Percentiles rank a stretch among this genome's conserved stretches.
These are phyloP conservation scores for Microcebus tavaratra DNA, from an alignment of 2,113 vertebrate genomes.

Conservation along the genomic window DNA sequence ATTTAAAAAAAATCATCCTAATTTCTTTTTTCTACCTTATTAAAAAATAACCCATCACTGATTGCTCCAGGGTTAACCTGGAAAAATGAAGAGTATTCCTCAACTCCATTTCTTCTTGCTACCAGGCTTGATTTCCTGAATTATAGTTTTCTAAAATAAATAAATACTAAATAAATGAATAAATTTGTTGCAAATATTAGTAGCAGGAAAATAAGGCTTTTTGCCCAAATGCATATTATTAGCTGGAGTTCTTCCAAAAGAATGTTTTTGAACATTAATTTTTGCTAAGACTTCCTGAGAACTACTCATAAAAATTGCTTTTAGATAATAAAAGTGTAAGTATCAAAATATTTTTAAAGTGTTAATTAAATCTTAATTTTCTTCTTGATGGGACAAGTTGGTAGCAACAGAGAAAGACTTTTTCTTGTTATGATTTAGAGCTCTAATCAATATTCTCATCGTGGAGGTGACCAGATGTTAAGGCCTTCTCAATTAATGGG, in stretches of 20 bases:
- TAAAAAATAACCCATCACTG: not conserved
- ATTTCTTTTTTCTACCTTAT: conserved; percentile 43
- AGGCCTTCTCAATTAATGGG: not conserved
- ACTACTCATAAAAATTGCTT: conserved; percentile 40
- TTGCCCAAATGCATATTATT: conserved; percentile 39
- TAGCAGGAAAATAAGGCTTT: conserved; percentile 35
- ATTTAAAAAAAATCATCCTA: not conserved
- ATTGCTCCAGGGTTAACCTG: not conserved
- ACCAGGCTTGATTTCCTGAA: conserved; percentile 5
- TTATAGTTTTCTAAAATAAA: conserved; percentile 39
- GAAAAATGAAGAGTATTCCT: conserved; percentile 30
- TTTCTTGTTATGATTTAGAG: not conserved
- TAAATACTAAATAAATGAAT: conserved; percentile 3
- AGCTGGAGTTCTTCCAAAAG: conserved; percentile 39
- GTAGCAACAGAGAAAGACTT: not conserved
- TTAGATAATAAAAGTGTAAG: not conserved
- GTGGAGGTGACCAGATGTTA: not conserved
- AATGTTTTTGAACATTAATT: conserved; percentile 36
- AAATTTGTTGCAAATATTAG: not conserved
- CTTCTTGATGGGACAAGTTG: conserved; percentile 2
- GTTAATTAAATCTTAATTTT: conserved; percentile 34
- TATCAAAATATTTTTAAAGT: not conserved
- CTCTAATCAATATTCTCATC: not conserved
- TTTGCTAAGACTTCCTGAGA: conserved; percentile 27
- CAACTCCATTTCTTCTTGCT: conserved; percentile 41